These are phyloP conservation scores for Norana najaformis DNA, from an alignment of 2,888 invertebrate genomes.

Conservation along the genomic window DNA sequence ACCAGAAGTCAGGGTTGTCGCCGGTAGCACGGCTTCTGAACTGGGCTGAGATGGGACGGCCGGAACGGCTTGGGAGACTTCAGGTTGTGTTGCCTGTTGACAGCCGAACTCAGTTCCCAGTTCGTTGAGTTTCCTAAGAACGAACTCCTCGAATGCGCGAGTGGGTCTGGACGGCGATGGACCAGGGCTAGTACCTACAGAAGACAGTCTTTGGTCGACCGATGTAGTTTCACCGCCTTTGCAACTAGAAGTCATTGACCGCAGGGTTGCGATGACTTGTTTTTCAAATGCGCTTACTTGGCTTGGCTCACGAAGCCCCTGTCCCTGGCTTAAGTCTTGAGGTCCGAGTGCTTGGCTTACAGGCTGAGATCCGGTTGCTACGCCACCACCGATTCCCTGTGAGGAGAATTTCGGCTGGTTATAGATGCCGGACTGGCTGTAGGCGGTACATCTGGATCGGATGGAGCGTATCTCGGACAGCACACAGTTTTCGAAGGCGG, in stretches of 20 bases:
- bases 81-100: neutral
- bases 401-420: neutral
- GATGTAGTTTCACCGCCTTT: neutral
- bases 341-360: neutral
- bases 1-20: neutral
- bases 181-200: neutral
- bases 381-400: neutral
- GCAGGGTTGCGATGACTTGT: neutral
- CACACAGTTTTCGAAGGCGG: neutral
- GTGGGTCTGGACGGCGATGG: neutral
- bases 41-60: neutral
- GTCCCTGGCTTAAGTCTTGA: neutral
- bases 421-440: neutral
- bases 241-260: neutral
- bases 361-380: neutral
- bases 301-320: neutral
- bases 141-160: neutral
- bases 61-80: neutral
- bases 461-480: neutral
- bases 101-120: neutral
- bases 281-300: neutral
- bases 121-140: neutral
- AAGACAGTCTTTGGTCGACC: neutral
- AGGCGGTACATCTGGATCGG: neutral
- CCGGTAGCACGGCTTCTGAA: neutral